Evolutionary conservation across 2,797 vertebrate species (phyloP), one percentile per base, ranked within the genome.

Genomic region (Mastacembelus armatus): DNA sequence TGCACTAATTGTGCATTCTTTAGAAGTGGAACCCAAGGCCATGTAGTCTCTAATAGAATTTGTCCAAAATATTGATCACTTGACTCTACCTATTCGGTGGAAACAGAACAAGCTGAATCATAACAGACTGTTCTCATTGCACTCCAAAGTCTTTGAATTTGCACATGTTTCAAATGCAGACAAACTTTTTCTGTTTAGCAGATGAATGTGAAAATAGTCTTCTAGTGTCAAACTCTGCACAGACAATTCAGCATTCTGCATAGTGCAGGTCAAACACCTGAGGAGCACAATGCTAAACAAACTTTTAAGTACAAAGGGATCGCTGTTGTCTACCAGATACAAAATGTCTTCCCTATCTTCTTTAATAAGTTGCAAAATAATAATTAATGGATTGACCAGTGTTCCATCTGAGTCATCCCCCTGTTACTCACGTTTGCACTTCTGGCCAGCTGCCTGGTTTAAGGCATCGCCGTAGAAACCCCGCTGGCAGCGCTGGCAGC

Each of bases 391-490:
- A 18, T 11, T 10, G 16, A 39, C 10, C 2, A 11, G 2, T 30
- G 1, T 26, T 49, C 7, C n/a, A 16, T 27, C 10, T 0, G 10
- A n/a, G 2, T 38, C 35, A 19, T 18, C 22, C 8, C 42, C 24
- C 26, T 7, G 27, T 45, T 56, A 95, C 97, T 74, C 87, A 99
- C 97, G 48, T 0, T 66, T 76, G 78, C 97, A 99, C 48, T 95
- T 97, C 67, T 84, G 73, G 0, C 18, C 15, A 5, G 47, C 18
- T 0, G 78, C 78, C 45, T 64, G 91, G 74, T 81, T 90, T 76
- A 93, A 84, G 0, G 96, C 94, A 0, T 92, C 83, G 4, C 97
- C 95, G 0, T 95, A 96, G 93, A 94, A 98, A 78, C 95, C 95
- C 0, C 7, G 77, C 52, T 0, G 90, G 38, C 97, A 98, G 15